These are phyloP conservation scores for Paedocypris sp. DNA, from an alignment of 2,113 vertebrate genomes.

Conservation along the genomic window DNA sequence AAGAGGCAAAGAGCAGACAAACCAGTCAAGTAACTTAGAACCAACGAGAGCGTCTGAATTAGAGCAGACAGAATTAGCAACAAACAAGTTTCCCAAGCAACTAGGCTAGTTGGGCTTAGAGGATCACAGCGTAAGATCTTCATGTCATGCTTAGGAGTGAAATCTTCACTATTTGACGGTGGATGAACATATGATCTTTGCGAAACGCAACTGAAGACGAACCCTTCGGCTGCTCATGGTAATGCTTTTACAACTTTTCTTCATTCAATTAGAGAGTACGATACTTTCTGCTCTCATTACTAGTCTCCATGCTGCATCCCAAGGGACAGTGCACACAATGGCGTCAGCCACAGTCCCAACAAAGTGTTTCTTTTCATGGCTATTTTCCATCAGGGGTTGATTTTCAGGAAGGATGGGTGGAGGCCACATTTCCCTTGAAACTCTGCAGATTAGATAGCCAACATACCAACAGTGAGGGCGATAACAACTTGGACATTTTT, in stretches of 20 bases:
- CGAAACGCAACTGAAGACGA: not conserved
- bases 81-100: not conserved
- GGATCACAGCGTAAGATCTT: not conserved
- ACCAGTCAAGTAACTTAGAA: not conserved
- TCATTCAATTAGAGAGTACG: too few relatives aligned
- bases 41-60: not conserved
- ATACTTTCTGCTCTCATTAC: too few relatives aligned
- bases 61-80: not conserved
- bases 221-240: not conserved
- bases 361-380: slow-evolving; percentile 21
- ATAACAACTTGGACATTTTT: not conserved
- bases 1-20: not conserved
- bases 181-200: not conserved
- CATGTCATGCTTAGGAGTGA: not conserved
- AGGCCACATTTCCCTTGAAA: slow-evolving; percentile 33
- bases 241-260: too few relatives aligned
- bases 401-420: slow-evolving; percentile 53
- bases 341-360: slow-evolving; percentile 37
- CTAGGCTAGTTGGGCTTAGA: not conserved
- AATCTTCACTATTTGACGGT: not conserved
- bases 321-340: slow-evolving; percentile 54
- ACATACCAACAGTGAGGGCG: not conserved
- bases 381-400: slow-evolving; percentile 29
- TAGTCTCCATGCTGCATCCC: slow-evolving; percentile 31
- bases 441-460: slow-evolving; percentile 11